Evolutionary conservation across 2,797 vertebrate genomes (phyloP).

Genomic region (Champsocephalus esox): DNA sequence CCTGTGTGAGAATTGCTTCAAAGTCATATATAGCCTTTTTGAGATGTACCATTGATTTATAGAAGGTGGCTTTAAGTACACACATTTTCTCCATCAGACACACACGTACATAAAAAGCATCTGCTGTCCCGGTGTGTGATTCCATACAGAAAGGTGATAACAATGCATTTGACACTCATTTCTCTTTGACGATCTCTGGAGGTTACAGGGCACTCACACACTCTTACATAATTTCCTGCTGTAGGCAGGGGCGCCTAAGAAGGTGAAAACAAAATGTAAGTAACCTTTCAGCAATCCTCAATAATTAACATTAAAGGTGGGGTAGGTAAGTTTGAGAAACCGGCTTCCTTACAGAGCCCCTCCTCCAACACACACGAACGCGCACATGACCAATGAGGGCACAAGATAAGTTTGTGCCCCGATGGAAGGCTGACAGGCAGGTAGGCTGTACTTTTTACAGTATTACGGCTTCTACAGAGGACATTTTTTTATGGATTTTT

Average conservation of each 20-base stretch:
- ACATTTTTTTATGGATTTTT: too few species aligned
- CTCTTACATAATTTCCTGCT: conserved; percentile 11
- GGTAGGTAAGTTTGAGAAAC: too few species aligned
- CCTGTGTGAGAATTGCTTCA: conserved; percentile 69
- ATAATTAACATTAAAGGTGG: too few species aligned
- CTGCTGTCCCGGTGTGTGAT: conserved; percentile 36
- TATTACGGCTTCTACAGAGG: too few species aligned
- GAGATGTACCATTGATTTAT: conserved; percentile 60
- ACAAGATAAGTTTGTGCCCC: too few species aligned
- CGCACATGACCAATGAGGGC: too few species aligned
- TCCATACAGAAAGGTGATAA: conserved; percentile 58
- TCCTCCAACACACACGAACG: too few species aligned
- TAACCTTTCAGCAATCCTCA: too few species aligned
- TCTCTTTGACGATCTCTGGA: conserved; percentile 31
- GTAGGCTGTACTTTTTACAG: too few species aligned
- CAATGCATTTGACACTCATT: conserved; percentile 67
- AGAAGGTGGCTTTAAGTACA: conserved; percentile 25
- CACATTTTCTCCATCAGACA: conserved; percentile 13
- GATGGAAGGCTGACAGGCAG: too few species aligned
- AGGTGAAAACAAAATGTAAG: too few species aligned
- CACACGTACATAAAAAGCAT: conserved; percentile 14
- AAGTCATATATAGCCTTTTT: conserved; percentile 53
- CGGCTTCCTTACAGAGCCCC: too few species aligned
- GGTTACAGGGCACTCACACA: conserved; percentile 12
- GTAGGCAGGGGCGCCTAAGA: background rate